A percentile compares a stretch with the other conserved stretches of the same genome.
Evolutionary conservation across 2,113 vertebrate genomes (phyloP).

Genomic region (Microcebus griseorufus): DNA sequence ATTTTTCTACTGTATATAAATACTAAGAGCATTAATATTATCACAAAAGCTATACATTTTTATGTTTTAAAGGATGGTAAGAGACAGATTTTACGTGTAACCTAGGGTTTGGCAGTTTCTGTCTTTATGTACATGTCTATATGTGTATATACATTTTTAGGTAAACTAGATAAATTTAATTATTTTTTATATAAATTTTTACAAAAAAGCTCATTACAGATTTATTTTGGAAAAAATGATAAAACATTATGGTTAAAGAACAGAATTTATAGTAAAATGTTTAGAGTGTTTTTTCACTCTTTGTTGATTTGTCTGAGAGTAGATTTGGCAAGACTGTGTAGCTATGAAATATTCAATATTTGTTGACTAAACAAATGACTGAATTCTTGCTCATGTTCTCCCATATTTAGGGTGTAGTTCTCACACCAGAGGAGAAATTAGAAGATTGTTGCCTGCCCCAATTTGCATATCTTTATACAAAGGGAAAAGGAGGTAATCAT

Average conservation of each 20-base stretch:
- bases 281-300: neutral
- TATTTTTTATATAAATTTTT: constrained; percentile 37
- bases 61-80: neutral
- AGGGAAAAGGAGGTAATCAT: constrained; percentile 43
- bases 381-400: neutral
- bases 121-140: too few species aligned
- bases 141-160: neutral
- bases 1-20: neutral
- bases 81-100: neutral
- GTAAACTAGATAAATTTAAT: neutral
- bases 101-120: neutral
- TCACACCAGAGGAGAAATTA: neutral
- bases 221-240: constrained; percentile 48
- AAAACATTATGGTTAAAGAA: constrained; percentile 33
- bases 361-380: neutral
- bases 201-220: neutral
- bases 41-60: neutral
- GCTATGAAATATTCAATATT: constrained; percentile 30
- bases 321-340: constrained; percentile 2
- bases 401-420: neutral
- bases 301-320: neutral
- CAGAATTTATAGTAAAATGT: constrained; percentile 8
- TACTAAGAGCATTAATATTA: neutral
- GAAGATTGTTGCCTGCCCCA: neutral
- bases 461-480: constrained; percentile 41